Evolutionary conservation across 2,888 invertebrate species (phyloP), one percentile per base, ranked within the genome.

Genomic region (Masnerella sp.): DNA sequence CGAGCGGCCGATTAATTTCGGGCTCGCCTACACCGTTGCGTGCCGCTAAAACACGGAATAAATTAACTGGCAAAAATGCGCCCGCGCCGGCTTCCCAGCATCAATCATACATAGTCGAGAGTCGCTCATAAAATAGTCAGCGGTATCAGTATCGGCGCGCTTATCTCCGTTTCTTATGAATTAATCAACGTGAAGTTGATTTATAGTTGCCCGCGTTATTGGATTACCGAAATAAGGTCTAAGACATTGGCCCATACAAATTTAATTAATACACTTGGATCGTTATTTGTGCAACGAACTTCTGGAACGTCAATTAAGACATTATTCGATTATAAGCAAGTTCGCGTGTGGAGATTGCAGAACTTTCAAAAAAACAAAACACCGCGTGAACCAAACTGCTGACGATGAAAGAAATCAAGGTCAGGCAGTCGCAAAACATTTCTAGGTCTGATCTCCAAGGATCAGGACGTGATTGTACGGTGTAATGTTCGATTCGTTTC

Each of bases 201-300:
- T 72, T 72, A 72, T 61, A 52, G 72, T 42, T 15, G 45, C 11
- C 51, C 56, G 40, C 47, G 52, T 65, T 40, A 64, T 64, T 52
- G 64, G 11, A 51, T 59, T 54, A 69, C 43, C 51, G 56, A 45
- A 70, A 62, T 62, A 71, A 64, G 71, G 65, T 52, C 65, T 56
- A 59, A 71, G 65, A 71, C 71, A 65, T 45, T 43, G 65, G 71
- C 51, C 65, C 65, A 42, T 72, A 32, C 65, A 59, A 65, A 65
- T 59, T 72, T 72, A 59, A 72, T 72, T 72, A 72, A 45, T 72
- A 67, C 61, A 61, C 72, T 67, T 67, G 61, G 72, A 67, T 58
- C 61, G 72, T 72, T 52, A 72, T 67, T 72, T 67, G 65, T 72
- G 65, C 61, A 65, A 8, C 28, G 14, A 72, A 72, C 59, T 72